These are phyloP conservation scores for Globodera rostochiensis DNA, from an alignment of 1,140 invertebrate genomes.

Conservation along the genomic window DNA sequence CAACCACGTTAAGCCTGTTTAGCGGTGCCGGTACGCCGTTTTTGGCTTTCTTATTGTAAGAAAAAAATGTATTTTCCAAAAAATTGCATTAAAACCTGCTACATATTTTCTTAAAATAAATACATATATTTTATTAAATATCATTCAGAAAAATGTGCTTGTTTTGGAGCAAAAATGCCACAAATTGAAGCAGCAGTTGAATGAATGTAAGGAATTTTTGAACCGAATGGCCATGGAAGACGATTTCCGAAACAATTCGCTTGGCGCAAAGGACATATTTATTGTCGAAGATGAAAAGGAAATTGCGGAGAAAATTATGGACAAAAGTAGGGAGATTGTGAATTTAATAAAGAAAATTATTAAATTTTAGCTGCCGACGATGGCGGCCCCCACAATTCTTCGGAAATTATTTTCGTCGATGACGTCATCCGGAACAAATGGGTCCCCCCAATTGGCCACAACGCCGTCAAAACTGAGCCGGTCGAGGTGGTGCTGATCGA, in stretches of 20 bases:
- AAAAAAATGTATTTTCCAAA: too few species aligned
- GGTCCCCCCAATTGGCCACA: not conserved
- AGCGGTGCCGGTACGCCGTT: too few species aligned
- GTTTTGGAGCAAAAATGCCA: not conserved
- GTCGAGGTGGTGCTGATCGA: not conserved
- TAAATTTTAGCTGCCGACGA: not conserved
- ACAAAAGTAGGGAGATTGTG: not conserved
- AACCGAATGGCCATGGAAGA: not conserved
- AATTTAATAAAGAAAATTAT: not conserved
- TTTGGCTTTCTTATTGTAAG: too few species aligned
- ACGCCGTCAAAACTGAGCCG: not conserved
- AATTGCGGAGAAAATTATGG: not conserved
- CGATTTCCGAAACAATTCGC: not conserved
- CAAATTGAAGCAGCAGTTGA: not conserved
- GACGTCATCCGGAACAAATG: not conserved
- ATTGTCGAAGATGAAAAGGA: not conserved
- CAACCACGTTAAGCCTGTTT: too few species aligned
- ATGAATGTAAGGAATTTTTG: not conserved
- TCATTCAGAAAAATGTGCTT: not conserved
- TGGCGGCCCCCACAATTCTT: not conserved
- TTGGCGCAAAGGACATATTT: not conserved
- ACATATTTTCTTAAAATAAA: not conserved
- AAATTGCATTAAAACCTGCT: not conserved
- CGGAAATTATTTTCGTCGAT: not conserved
- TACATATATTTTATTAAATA: not conserved